These are phyloP conservation scores for Agriotes lineatus DNA, from an alignment of 2,888 invertebrate species.

Conservation along the genomic window DNA sequence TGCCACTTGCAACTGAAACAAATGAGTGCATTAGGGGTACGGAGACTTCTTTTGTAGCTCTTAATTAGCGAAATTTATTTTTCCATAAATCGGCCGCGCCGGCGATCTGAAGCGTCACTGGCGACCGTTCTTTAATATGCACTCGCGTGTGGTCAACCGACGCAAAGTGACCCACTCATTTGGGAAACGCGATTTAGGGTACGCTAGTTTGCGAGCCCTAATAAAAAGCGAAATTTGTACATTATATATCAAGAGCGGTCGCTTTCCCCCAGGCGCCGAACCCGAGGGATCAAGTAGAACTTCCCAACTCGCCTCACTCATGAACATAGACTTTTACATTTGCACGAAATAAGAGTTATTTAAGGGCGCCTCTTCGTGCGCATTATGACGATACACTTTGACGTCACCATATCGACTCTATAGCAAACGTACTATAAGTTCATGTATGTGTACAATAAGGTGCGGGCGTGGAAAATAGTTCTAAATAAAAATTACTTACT, in stretches of 20 bases:
- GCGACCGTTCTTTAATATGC: neutral
- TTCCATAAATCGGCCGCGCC: neutral
- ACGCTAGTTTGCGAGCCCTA: neutral
- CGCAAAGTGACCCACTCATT: neutral
- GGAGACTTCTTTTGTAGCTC: neutral
- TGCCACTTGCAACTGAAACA: neutral
- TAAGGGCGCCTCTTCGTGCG: no score
- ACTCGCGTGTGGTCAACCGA: neutral
- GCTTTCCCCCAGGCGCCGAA: neutral
- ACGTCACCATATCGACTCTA: no score
- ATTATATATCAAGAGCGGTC: slow-evolving; percentile 3
- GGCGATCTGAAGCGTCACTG: no score
- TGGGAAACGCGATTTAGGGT: neutral
- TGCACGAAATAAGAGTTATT: neutral
- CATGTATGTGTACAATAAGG: no score
- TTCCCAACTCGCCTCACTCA: neutral
- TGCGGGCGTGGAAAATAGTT: no score
- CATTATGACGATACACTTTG: no score
- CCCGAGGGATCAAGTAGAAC: neutral
- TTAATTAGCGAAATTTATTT: neutral
- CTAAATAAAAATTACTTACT: no score
- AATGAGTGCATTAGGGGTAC: neutral
- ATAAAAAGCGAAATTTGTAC: neutral
- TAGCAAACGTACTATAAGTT: no score
- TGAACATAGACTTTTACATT: neutral